Conservation (phyloP, 2,113 vertebrate genomes). For the Engraulis encrasicolus region DNA sequence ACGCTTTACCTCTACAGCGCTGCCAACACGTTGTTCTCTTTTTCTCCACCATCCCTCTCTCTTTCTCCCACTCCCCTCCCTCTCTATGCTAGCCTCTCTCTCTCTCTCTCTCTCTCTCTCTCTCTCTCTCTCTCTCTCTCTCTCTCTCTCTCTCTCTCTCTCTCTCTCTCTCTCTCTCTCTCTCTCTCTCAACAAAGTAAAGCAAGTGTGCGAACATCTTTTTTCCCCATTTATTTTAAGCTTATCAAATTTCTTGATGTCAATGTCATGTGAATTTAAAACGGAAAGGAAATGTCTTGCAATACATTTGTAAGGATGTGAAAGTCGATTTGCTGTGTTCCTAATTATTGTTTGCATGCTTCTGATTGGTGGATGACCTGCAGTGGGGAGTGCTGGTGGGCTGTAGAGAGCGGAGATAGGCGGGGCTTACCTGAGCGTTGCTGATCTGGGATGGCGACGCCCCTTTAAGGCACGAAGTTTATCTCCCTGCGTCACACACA, state of each 20-base stretch:
- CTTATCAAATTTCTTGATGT: too few species aligned
- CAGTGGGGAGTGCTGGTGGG: neutral
- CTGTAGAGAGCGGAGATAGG: neutral
- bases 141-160: neutral
- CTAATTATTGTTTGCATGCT: too few species aligned
- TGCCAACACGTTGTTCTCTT: neutral
- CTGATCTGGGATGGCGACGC: conserved; percentile 78
- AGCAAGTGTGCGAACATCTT: too few species aligned
- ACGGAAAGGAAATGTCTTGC: too few species aligned
- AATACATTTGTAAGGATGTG: too few species aligned
- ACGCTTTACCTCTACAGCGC: too few species aligned
- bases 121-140: neutral
- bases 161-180: neutral
- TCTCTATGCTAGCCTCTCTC: too few species aligned
- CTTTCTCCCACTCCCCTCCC: too few species aligned
- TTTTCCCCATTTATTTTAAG: too few species aligned
- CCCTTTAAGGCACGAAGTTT: conserved; percentile 94
- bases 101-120: neutral
- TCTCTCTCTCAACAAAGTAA: neutral
- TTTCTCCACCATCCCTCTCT: neutral
- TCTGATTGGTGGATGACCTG: neutral
- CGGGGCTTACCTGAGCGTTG: conserved; percentile 78
- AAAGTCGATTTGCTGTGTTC: too few species aligned
- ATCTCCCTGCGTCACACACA: conserved; percentile 89
- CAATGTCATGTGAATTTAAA: too few species aligned